Percentiles rank a stretch among this genome's conserved stretches.
phyloP scores from a whole-genome alignment of 2,797 vertebrate species.

The Microchirus variegatus region DNA sequence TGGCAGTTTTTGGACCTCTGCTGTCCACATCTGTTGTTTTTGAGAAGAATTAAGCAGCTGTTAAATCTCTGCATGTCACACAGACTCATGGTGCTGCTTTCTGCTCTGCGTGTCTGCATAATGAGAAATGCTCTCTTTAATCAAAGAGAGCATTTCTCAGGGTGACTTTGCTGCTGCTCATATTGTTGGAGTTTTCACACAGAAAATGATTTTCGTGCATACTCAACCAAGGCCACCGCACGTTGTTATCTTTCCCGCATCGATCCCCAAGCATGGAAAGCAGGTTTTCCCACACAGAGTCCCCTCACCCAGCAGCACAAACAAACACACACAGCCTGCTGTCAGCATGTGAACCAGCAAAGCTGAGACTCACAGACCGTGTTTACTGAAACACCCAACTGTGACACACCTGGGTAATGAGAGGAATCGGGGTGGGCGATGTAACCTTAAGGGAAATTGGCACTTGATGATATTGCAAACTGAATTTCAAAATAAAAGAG shows the following conservation, averaged over 20 bases:
- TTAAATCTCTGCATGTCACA: constrained; percentile 11
- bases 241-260: constrained; percentile 79
- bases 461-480: too few relatives aligned
- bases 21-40: constrained; percentile 30
- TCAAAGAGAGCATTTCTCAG: constrained; percentile 11
- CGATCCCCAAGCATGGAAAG: constrained; percentile 65
- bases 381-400: neutral
- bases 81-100: constrained; percentile 11
- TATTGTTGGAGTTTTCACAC: constrained; percentile 72
- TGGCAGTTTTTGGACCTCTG: constrained; percentile 16
- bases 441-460: too few relatives aligned
- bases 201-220: constrained; percentile 65
- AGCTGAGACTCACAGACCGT: constrained; percentile 6
- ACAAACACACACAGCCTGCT: constrained; percentile 70
- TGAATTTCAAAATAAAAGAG: too few relatives aligned
- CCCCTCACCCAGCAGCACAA: constrained; percentile 60
- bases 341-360: constrained; percentile 57
- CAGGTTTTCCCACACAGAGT: constrained; percentile 79
- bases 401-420: neutral
- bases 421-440: too few relatives aligned
- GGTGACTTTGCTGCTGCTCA: constrained; percentile 40
- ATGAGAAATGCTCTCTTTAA: neutral
- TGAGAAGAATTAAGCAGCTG: constrained; percentile 11
- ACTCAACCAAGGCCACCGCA: constrained; percentile 74
- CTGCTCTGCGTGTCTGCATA: too few relatives aligned